phyloP scores from a whole-genome alignment of 2,797 vertebrate species.

The Bovichtus diacanthus region DNA sequence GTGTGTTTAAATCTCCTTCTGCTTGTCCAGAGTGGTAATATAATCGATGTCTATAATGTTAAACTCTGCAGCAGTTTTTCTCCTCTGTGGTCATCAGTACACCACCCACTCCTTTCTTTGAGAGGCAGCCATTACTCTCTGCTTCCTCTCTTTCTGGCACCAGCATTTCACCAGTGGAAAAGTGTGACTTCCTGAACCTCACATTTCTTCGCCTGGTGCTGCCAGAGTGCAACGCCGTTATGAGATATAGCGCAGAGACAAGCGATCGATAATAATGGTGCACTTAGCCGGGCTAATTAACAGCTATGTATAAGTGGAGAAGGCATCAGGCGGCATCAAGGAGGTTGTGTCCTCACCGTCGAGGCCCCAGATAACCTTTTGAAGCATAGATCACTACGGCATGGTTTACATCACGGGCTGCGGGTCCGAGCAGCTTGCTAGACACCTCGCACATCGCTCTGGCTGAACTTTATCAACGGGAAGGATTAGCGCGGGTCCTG shows the following conservation, averaged over 20 bases:
- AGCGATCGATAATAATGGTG: conserved; percentile 87
- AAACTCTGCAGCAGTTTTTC: conserved; percentile 10
- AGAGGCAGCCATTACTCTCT: conserved; percentile 37
- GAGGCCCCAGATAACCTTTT: conserved; percentile 74
- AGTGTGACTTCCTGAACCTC: conserved; percentile 75
- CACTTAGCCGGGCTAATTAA: conserved; percentile 86
- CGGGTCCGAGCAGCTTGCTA: conserved; percentile 27
- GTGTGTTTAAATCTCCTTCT: conserved; percentile 3
- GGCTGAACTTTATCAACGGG: conserved; percentile 28
- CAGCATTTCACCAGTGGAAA: conserved; percentile 56
- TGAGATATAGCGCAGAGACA: conserved; percentile 83
- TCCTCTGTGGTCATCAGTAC: conserved; percentile 17
- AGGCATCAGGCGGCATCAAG: conserved; percentile 67
- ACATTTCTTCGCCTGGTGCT: conserved; percentile 71
- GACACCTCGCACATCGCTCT: conserved; percentile 19
- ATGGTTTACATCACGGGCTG: conserved; percentile 53
- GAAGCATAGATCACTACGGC: conserved; percentile 63
- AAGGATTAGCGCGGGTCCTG: conserved; percentile 26
- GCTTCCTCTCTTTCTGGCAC: conserved; percentile 27
- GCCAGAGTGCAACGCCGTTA: conserved; percentile 71
- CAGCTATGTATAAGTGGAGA: conserved; percentile 77
- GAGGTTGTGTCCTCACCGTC: conserved; percentile 63
- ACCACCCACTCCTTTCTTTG: conserved; percentile 32
- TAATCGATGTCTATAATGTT: conserved; percentile 22
- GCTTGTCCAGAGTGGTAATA: conserved; percentile 16